Percentiles rank a stretch among this genome's conserved stretches.
These are phyloP conservation scores for Pteromalus puparum DNA, from an alignment of 1,140 invertebrate genomes.

Conservation along the genomic window DNA sequence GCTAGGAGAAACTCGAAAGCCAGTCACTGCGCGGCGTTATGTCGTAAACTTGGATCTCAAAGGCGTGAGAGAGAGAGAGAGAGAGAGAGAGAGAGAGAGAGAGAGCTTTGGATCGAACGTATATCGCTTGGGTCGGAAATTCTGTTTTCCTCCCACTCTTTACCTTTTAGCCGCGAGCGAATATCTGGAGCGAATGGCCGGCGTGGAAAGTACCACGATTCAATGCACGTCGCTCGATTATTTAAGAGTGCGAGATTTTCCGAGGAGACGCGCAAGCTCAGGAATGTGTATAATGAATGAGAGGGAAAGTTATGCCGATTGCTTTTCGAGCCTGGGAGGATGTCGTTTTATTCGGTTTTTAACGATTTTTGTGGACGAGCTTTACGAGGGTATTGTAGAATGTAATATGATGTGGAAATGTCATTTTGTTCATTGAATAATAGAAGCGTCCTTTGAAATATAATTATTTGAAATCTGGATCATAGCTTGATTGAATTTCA, in stretches of 20 bases:
- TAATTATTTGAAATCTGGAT: no score
- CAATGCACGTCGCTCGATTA: constrained; percentile 55
- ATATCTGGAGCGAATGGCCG: constrained; percentile 52
- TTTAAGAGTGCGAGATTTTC: constrained; percentile 42
- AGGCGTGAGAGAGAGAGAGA: not conserved
- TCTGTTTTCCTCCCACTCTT: not conserved
- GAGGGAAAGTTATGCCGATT: no score
- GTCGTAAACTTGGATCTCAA: constrained; percentile 38
- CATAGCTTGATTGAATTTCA: no score
- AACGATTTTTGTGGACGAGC: no score
- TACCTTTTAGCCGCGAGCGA: not conserved
- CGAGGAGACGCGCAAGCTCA: no score
- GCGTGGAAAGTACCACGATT: constrained; percentile 48
- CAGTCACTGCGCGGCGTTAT: constrained; percentile 1
- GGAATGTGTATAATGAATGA: no score
- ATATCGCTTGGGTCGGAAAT: constrained; percentile 4
- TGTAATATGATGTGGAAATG: no score
- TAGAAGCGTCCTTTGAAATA: no score
- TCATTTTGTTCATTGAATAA: no score
- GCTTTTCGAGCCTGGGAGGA: no score
- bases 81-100: not conserved
- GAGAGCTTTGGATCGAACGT: not conserved
- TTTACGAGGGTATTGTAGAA: no score
- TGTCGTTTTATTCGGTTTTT: no score
- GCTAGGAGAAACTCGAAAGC: not conserved